These are phyloP conservation scores for Saiga tatarica DNA, from an alignment of 2,113 vertebrate genomes.

Conservation along the genomic window DNA sequence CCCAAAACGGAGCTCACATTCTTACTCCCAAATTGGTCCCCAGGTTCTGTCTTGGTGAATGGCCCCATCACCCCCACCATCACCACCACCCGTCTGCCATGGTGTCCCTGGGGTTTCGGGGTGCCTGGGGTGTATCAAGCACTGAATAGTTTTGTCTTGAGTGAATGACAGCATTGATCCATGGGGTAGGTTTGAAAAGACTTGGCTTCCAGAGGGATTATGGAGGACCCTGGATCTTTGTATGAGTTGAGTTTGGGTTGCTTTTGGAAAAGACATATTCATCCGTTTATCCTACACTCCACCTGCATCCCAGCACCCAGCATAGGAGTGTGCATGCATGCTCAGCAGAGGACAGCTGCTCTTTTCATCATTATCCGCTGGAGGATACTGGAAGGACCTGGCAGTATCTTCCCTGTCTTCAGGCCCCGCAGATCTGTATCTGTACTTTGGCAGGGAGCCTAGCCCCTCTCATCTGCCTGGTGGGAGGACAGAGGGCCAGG, in stretches of 20 bases:
- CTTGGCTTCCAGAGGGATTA: neutral
- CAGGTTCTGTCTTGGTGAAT: neutral
- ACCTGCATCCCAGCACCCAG: neutral
- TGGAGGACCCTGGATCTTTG: neutral
- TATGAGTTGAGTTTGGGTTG: neutral
- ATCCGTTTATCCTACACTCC: neutral
- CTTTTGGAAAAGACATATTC: neutral
- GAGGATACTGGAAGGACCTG: neutral
- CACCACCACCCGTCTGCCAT: accelerated
- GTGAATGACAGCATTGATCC: neutral
- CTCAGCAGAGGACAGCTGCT: neutral
- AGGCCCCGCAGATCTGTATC: neutral
- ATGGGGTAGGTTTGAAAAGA: neutral
- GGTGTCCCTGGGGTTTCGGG: neutral
- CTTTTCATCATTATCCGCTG: neutral
- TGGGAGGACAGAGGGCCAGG: neutral
- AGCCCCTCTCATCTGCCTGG: neutral
- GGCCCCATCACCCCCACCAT: too few relatives aligned
- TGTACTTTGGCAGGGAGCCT: neutral
- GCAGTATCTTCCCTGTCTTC: neutral
- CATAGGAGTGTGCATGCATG: neutral
- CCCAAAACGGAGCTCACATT: neutral
- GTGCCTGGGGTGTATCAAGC: neutral
- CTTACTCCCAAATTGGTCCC: neutral
- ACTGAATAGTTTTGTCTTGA: neutral